Percentiles rank a stretch among this genome's conserved stretches.
phyloP scores from a whole-genome alignment of 2,888 invertebrate genomes.

The Thera britannica region DNA sequence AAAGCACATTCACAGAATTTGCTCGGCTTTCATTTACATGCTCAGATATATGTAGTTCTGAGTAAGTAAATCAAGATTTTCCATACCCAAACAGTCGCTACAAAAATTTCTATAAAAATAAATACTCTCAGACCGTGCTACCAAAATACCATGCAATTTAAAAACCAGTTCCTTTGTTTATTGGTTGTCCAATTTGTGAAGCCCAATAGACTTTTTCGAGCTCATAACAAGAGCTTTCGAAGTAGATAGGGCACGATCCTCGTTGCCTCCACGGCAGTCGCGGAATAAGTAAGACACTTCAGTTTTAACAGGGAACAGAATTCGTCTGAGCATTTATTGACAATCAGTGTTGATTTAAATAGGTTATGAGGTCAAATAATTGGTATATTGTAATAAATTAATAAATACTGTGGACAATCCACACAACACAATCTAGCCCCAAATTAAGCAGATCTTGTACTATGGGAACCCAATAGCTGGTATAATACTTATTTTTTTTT shows the following conservation, averaged over 20 bases:
- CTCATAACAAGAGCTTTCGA: slow-evolving; percentile 49
- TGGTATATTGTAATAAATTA: too few species aligned
- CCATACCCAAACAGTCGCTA: too few species aligned
- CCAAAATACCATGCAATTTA: neutral
- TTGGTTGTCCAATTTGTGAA: slow-evolving; percentile 43
- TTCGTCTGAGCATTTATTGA: neutral
- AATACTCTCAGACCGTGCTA: neutral
- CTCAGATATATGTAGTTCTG: neutral
- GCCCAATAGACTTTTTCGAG: slow-evolving; percentile 48
- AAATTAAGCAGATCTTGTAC: too few species aligned
- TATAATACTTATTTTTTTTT: too few species aligned
- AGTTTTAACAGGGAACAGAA: slow-evolving; percentile 8
- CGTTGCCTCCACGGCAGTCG: slow-evolving; percentile 24
- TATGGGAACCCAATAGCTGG: too few species aligned
- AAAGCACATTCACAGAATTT: slow-evolving; percentile 1
- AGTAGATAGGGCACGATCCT: slow-evolving; percentile 62
- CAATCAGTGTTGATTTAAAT: neutral
- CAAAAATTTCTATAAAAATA: neutral
- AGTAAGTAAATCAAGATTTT: too few species aligned
- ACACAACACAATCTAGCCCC: too few species aligned
- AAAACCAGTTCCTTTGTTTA: slow-evolving; percentile 30
- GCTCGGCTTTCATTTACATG: neutral
- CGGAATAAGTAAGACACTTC: slow-evolving; percentile 24
- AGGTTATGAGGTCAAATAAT: neutral
- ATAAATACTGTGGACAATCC: too few species aligned